Base-by-base conservation (phyloP, 2,113 vertebrate genomes). In the Anoura caudifer region DNA sequence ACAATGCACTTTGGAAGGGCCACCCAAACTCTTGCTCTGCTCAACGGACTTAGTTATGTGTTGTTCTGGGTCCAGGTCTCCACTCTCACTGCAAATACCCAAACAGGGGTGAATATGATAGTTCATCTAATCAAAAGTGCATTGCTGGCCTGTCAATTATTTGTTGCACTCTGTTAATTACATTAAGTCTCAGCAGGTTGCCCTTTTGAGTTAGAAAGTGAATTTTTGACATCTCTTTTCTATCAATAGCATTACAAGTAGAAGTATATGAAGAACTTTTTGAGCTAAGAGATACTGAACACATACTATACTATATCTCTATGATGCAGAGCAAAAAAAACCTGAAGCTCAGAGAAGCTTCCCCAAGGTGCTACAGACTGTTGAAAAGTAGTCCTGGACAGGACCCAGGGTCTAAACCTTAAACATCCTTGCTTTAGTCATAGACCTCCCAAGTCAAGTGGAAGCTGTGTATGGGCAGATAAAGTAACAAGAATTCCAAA, bases 101-200 rank as follows among this genome's bases (percentile, higher is more conserved):
- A 96, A 93, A 50, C 15, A 95, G 31, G 26, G 91, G 17, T 31
- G 43, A 83, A 76, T 65, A 50, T 70, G 26, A 47, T 94, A 54
- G 86, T 93, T 76, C 22, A 31, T 73, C 56, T 93, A 93, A 93
- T 96, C 59, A 50, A 45, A 96, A 86, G 96, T 97, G 95, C 72
- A 95, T 76, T 94, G 90, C 61, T 95, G 65, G 43, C 87, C 87
- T 89, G 54, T 33, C 84, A 84, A 96, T 96, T 96, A 97, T 96
- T 95, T 88, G 24, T 61, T 76, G 67, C 38, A 94, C 80, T 92
- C 36, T 96, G 85, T 91, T 92, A 95, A 95, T 96, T 97, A 94
- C 7, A 75, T 17, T 47, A 77, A 95, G 24, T 75, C 15, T 93
- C 14, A 72, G 81, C 52, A 92, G 31, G n/a, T 80, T 97, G 77